These are phyloP conservation scores for Phalacrocorax brasilianus DNA, from an alignment of 2,113 vertebrate species.

Conservation along the genomic window DNA sequence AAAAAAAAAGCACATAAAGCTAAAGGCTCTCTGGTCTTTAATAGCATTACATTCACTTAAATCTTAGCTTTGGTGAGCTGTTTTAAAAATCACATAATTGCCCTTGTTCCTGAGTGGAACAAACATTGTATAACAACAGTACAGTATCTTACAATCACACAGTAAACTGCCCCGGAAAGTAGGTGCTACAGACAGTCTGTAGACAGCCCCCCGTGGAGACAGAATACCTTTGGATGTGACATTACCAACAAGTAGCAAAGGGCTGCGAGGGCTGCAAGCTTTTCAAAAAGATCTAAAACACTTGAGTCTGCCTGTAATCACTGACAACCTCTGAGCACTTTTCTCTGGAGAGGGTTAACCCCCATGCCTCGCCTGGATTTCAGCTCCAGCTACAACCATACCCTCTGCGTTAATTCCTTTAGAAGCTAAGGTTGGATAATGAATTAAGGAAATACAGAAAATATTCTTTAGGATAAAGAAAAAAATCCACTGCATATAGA, in stretches of 20 bases:
- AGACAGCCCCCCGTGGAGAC: background rate
- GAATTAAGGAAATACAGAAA: too few species aligned
- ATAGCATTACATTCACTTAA: conserved; percentile 61
- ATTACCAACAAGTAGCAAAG: background rate
- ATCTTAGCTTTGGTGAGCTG: conserved; percentile 38
- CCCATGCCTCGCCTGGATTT: background rate
- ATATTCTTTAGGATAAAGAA: background rate
- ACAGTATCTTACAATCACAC: background rate
- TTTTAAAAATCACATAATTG: conserved; percentile 52
- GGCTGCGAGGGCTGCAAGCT: background rate
- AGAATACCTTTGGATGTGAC: background rate
- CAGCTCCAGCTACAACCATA: background rate
- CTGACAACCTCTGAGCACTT: background rate
- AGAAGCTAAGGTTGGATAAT: background rate
- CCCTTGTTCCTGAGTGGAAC: conserved; percentile 30
- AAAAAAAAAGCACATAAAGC: background rate
- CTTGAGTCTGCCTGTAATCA: background rate
- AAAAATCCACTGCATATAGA: accelerated
- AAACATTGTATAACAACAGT: background rate
- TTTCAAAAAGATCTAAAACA: background rate
- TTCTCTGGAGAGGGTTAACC: background rate
- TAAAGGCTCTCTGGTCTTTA: conserved; percentile 41
- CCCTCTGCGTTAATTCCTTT: background rate
- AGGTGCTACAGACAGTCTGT: background rate
- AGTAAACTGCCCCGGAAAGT: background rate